Percentiles rank a stretch among this genome's conserved stretches.
phyloP scores from a whole-genome alignment of 2,888 invertebrate genomes.

The Dicyrtomina minuta region DNA sequence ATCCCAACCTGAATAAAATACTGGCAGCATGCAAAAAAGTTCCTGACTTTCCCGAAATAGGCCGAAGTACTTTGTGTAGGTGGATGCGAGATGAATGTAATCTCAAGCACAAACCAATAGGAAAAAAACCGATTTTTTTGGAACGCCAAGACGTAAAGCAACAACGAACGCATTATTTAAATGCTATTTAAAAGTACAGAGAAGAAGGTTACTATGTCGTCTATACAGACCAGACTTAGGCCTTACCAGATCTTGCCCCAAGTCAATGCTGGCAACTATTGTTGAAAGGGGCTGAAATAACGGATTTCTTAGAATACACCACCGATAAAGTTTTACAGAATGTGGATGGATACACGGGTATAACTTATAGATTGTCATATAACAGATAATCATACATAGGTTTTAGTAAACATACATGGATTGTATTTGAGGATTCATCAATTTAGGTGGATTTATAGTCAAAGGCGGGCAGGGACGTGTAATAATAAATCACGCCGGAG shows the following conservation, averaged over 20 bases:
- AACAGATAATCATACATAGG: no score
- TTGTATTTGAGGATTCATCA: no score
- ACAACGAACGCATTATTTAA: not conserved
- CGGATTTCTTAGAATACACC: not conserved
- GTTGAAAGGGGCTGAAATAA: not conserved
- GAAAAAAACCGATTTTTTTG: no score
- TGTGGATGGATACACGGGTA: not conserved
- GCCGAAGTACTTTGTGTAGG: not conserved
- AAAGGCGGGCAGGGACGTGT: not conserved
- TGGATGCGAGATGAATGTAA: not conserved
- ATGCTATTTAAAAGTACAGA: not conserved
- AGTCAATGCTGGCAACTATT: not conserved
- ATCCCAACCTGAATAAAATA: conserved; percentile 27
- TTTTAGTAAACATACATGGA: no score
- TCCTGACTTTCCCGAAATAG: not conserved
- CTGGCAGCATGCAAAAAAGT: not conserved
- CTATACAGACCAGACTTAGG: no score
- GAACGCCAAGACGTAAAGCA: not conserved
- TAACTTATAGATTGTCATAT: no score
- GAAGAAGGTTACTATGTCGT: no score
- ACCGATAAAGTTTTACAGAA: not conserved
- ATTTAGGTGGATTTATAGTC: not conserved
- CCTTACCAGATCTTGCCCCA: conserved; percentile 1
- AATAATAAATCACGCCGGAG: not conserved
- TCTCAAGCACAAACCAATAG: not conserved